Evolutionary conservation across 2,888 invertebrate species (phyloP), one percentile per base, ranked within the genome.

Genomic region (Pyralis farinalis): DNA sequence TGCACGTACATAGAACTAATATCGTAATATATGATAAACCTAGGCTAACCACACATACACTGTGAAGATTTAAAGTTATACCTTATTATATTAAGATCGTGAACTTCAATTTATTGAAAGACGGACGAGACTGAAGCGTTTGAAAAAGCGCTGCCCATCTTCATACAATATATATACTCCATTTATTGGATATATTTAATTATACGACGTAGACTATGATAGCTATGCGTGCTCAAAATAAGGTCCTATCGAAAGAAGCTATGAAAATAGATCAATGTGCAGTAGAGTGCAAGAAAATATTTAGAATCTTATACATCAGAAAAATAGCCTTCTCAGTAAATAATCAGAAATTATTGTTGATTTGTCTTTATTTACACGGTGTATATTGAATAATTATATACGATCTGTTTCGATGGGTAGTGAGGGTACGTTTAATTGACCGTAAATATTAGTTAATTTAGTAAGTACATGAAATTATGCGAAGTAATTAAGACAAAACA

Each of bases 31-130:
- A 79, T 69, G 64, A 64, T 71, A 63, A 65, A 70, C 75, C 84
- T 86, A 85, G 62, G 58, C 78, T 84, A 86, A 72, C 71, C 85
- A 86, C 87, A 80, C 83, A 71, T 84, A 82, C 73, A 78, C 68
- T 69, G 79, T 75, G 80, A 78, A 62, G 55, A 52, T 65, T 69
- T 61, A 71, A 65, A 66, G 55, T 63, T 69, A 68, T 59, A 71
- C 53, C 70, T 77, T 77, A 53, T 55, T 56, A 54, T 60, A 70
- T 72, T 64, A 68, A 69, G 60, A 68, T 58, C 55, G 72, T 68
- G 75, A 75, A 62, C 66, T 62, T 71, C 67, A 75, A 75, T 61
- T 66, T 16, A 16, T 4, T 62, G 65, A 63, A 62, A 53, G 54
- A 58, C 64, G 79, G 79, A 77, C 73, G 72, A 77, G 73, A 67